Evolutionary conservation across 2,113 vertebrate genomes (phyloP), one percentile per base, ranked within the genome.

Genomic region (Corvus hawaiiensis): DNA sequence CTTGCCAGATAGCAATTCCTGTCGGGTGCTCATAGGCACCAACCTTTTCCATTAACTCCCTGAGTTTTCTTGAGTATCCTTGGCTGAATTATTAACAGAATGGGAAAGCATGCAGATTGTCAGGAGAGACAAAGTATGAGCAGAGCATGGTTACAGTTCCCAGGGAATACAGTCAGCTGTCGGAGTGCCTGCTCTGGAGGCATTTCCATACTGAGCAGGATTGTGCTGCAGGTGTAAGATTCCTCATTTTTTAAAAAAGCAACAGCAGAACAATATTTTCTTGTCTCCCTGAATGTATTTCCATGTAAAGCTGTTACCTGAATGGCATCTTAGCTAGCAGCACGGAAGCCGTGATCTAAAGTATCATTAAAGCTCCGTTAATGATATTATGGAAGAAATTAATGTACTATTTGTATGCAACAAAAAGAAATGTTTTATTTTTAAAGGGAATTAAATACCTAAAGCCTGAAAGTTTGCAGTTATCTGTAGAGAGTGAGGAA

Each of bases 141-240:
- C 4, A 0, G 87, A 82, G 46, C 64, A 22, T 28, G 64, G 46
- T 76, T 77, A 54, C 35, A 4, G 85, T 80, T 91, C 76, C 79
- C 9, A 2, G 52, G 62, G 58, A 94, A 51, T 48, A 20, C 16
- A 37, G 41, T 59, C 59, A 56, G 48, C 55, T 95, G 90, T 77
- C 94, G 8, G 5, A 80, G 44, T 7, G 39, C 78, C 49, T 54
- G 51, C 85, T 91, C 69, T 64, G 54, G 81, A 81, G 92, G 84
- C 61, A 64, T 62, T 94, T 95, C 78, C 55, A 44, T 78, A 54
- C 71, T 63, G 72, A 94, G 82, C 75, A 92, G 96, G 82, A 66
- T 96, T 95, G 72, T 96, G 91, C 95, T 97, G 97, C 96, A 98
- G 97, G 97, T 98, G 96, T 84, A 63, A 91, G 77, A 95, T 76